phyloP scores from a whole-genome alignment of 1,140 invertebrate genomes.

The Hesperophylax magnus region DNA sequence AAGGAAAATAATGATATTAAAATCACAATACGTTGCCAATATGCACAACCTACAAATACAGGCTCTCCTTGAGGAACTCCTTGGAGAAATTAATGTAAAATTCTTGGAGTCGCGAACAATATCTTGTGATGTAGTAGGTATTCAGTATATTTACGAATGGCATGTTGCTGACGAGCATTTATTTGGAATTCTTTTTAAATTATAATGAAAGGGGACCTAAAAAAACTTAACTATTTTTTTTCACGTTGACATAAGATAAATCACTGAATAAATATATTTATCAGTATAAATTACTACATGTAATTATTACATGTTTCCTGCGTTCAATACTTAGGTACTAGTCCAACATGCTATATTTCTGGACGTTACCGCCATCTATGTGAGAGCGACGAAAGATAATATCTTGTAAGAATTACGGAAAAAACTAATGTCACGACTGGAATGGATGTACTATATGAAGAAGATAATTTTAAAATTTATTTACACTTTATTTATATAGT shows the following conservation, averaged over 20 bases:
- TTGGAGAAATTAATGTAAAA: not conserved
- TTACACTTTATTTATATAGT: no score
- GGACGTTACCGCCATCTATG: conserved; percentile 28
- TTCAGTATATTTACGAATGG: conserved; percentile 15
- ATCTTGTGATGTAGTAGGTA: not conserved
- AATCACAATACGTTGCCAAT: not conserved
- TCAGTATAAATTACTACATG: not conserved
- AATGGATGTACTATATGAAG: no score
- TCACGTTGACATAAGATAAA: not conserved
- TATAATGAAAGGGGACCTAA: not conserved
- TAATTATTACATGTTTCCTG: not conserved
- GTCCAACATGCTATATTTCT: not conserved
- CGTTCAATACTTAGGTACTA: not conserved
- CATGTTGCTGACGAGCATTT: conserved; percentile 1
- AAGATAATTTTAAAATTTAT: no score
- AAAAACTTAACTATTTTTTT: not conserved
- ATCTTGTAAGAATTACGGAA: not conserved
- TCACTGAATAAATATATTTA: no score
- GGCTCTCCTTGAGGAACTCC: not conserved
- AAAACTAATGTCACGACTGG: no score
- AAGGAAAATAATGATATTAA: not conserved
- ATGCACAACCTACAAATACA: not conserved
- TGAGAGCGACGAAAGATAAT: not conserved
- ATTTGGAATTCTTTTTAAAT: not conserved
- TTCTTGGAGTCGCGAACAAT: conserved; percentile 11